Evolutionary conservation across 2,797 vertebrate genomes (phyloP), one percentile per base, ranked within the genome.

Genomic region (Amblyopsis hoosieri): DNA sequence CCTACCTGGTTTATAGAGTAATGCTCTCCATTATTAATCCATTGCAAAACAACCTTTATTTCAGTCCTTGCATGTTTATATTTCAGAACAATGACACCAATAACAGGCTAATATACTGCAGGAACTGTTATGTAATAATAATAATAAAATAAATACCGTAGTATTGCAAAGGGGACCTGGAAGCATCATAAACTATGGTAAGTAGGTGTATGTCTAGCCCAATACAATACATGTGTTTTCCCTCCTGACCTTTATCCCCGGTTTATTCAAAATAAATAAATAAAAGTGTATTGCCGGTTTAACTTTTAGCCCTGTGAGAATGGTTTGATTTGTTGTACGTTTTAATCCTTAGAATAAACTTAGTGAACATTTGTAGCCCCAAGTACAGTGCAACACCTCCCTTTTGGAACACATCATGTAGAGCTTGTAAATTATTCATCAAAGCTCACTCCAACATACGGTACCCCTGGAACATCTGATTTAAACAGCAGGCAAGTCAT

Each of bases 391-490:
- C 61, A 60, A 60, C 64, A 66, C 70, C 61, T 65, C 56, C 53
- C 69, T 61, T 17, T n/a, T 69, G 62, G 78, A 76, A 69, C 69
- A 57, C 46, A 60, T 49, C 61, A 54, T 51, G 42, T 11, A 42
- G 50, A 49, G 49, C 49, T 12, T 1, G 29, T 83, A 65, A 19
- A 78, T 84, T 72, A 87, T 83, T 80, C 59, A 86, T 81, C 70
- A 77, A 67, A 74, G 66, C 62, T 67, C 57, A 68, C 69, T 65
- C 31, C 46, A 54, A 63, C 68, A 59, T 49, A 55, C 45, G 66
- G 57, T 48, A 71, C 63, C 74, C 76, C 55, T 54, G 23, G 33
- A 76, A 67, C 71, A n/a, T n/a, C 46, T 19, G 62, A 78, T 74
- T 67, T 70, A 79, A 68, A 57, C 66, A 53, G 61, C 50, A 63